Evolutionary conservation across 2,797 vertebrate species (phyloP).

Genomic region (Manis javanica): DNA sequence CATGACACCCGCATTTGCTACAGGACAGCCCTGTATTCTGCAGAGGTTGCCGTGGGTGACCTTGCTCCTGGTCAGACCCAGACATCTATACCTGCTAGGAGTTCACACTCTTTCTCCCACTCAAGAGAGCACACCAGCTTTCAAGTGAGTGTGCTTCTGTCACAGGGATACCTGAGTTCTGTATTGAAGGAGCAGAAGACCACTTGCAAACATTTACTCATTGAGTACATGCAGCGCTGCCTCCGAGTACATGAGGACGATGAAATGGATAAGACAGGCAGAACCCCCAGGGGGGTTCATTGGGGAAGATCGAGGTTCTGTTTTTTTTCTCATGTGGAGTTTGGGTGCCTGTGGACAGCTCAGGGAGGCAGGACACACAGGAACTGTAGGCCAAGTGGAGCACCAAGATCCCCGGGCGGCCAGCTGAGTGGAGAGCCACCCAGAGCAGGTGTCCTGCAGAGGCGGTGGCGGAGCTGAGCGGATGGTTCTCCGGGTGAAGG

Average conservation of each 20-base stretch:
- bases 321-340: neutral
- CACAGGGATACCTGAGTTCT: neutral
- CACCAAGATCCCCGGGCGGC: rapidly evolving
- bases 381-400: neutral
- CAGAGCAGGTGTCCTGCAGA: neutral
- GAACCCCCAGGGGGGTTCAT: neutral
- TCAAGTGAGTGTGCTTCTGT: neutral
- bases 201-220: neutral
- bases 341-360: neutral
- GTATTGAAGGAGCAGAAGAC: neutral
- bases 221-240: neutral
- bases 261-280: neutral
- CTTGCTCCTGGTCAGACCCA: neutral
- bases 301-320: neutral
- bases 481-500: neutral
- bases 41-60: neutral
- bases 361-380: neutral
- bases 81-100: neutral
- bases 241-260: neutral
- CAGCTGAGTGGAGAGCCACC: neutral
- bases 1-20: neutral
- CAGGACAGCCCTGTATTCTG: neutral
- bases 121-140: rapidly evolving
- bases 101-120: neutral
- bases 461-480: neutral